A percentile compares a stretch with the other conserved stretches of the same genome.
Evolutionary conservation across 2,113 vertebrate genomes (phyloP).

Genomic region (Microtus oregoni): DNA sequence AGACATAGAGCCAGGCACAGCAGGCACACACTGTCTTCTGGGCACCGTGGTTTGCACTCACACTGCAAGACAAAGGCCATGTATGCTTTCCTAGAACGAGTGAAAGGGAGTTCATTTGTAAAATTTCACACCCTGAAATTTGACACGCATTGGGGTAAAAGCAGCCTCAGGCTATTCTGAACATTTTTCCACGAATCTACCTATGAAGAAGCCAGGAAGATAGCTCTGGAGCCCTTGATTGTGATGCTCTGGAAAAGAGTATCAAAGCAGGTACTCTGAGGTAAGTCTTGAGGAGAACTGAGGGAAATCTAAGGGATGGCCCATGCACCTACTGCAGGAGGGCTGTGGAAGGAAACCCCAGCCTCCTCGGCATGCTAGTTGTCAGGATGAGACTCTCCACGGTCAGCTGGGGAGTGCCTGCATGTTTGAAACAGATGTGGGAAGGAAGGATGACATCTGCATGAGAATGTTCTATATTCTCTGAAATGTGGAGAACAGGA

Average conservation of each 20-base stretch:
- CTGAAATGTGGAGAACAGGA: neutral
- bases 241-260: neutral
- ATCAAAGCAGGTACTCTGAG: neutral
- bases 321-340: neutral
- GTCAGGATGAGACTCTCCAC: neutral
- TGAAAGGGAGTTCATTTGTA: neutral
- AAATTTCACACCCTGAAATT: neutral
- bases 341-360: rapidly evolving
- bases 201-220: neutral
- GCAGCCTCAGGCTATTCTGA: neutral
- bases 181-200: neutral
- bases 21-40: neutral
- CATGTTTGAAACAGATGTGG: neutral
- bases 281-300: neutral
- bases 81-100: neutral
- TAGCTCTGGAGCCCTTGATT: neutral
- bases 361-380: rapidly evolving
- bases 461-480: neutral
- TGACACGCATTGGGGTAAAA: neutral
- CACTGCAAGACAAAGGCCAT: neutral
- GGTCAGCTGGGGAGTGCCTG: neutral
- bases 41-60: neutral
- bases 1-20: neutral
- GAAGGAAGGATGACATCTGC: neutral
- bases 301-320: neutral